Base-by-base conservation (phyloP, 2,113 vertebrate species). In the Calidris pygmaea region DNA sequence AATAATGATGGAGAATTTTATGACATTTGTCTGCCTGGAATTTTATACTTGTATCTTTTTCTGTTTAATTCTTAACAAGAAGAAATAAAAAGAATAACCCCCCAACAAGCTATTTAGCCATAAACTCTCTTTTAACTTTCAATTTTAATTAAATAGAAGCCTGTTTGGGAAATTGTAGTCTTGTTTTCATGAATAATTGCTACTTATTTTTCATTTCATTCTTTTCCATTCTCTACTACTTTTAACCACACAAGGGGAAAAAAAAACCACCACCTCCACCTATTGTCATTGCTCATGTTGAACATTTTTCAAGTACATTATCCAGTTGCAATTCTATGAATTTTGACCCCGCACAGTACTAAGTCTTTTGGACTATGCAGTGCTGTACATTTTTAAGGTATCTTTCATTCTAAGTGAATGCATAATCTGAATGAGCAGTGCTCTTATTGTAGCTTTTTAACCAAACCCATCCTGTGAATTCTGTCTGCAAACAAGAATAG, bases 221-320 rank as follows among this genome's bases (percentile, higher is more conserved):
- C 37, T 88, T 79, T 43, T 24, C 12, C 3, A 73, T 62, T 41
- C 3, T 56, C 6, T 71, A 20, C 74, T 59, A 52, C 34, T 90
- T 94, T 75, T 85, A 75, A 37, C 8, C 5, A 41, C 35, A 56
- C 5, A 18, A 56, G 27, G 2, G 4, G 55, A 65, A 59, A 39
- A 23, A 6, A 13, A 16, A 16, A 43, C 4, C 4, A 0, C 17
- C 29, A 19, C 4, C 4, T 85, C 22, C 19, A 47, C 3, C 13
- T 65, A 12, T 29, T 88, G 7, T 58, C 22, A 56, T 37, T 93
- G 8, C 5, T 88, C 3, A 1, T 27, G 37, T 4, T 47, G 41
- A 93, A 79, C 7, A 52, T 63, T 92, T 93, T 92, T 84, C 41
- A 87, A 75, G 34, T 35, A n/a, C 21, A 43, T 67, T 72, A 87